phyloP scores from a whole-genome alignment of 2,797 vertebrate genomes.

The Cirrhinus molitorella region DNA sequence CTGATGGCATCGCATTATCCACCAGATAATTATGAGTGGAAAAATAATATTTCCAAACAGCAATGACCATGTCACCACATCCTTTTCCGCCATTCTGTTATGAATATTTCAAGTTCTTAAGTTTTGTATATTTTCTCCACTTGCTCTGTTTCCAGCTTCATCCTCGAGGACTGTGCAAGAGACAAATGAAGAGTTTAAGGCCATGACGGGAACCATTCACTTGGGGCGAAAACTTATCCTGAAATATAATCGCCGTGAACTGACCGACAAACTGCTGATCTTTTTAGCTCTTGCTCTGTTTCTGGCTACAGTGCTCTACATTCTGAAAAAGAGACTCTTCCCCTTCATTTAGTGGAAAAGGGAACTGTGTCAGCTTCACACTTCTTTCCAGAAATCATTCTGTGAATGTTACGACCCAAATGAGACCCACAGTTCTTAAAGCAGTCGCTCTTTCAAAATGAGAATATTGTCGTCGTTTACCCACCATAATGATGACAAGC shows the following conservation, averaged over 20 bases:
- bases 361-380: neutral
- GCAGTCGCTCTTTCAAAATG: neutral
- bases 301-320: slow-evolving; percentile 93
- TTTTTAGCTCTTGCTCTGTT: slow-evolving; percentile 93
- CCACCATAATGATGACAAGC: neutral
- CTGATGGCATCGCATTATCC: neutral
- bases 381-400: neutral
- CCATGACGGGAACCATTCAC: slow-evolving; percentile 93
- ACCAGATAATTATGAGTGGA: no score
- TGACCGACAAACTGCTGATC: slow-evolving; percentile 95
- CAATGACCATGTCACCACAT: neutral
- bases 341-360: slow-evolving; percentile 75
- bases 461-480: neutral
- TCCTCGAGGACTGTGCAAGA: slow-evolving; percentile 93
- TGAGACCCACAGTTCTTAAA: neutral
- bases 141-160: slow-evolving; percentile 71
- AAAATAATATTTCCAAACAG: neutral
- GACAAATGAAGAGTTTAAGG: slow-evolving; percentile 94
- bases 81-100: neutral
- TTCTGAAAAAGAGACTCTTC: slow-evolving; percentile 92
- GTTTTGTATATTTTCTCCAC: neutral
- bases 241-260: slow-evolving; percentile 93
- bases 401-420: neutral
- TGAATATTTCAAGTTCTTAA: neutral
- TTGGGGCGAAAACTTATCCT: slow-evolving; percentile 93